Evolutionary conservation across 2,797 vertebrate species (phyloP), one percentile per base, ranked within the genome.

Genomic region (Eleutherodactylus coqui): DNA sequence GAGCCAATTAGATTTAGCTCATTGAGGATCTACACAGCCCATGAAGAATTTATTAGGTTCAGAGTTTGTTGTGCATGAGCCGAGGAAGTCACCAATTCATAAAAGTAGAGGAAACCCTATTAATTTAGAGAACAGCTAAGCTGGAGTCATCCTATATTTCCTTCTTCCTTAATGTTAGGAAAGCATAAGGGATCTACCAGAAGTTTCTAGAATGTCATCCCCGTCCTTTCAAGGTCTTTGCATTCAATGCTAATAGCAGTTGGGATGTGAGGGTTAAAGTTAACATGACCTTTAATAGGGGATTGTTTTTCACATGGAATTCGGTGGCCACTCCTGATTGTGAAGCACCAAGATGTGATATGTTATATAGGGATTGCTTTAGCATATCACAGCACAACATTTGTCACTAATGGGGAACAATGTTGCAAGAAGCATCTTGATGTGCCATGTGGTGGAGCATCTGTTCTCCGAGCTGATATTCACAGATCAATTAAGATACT

Each of bases 331-430:
- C 72, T 64, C 55, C 69, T 86, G 75, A 75, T 79, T 60, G 53
- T 78, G 43, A 45, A 77, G 64, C 36, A 60, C 43, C 49, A 51
- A 55, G 69, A 87, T 79, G 83, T 84, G 69, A 84, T 67, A 87
- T 81, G 60, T 55, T 70, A 64, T 84, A 43, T 76, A 76, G 77
- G 82, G 34, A 75, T 84, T 29, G 83, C 69, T 47, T 87, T 87
- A 87, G 75, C 75, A 79, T 87, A 87, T 87, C 75, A 79, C 86
- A 87, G 82, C 76, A 80, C 86, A 84, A 79, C 86, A 87, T 87
- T 84, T 87, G 77, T 85, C 72, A 81, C 77, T 87, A 81, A 87
- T 84, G 58, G 82, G 58, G 78, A 80, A 87, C 82, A 85, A 80
- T 81, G 86, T 85, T 81, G 69, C 53, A 83, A n/a, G 82, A 78